phyloP scores from a whole-genome alignment of 2,113 vertebrate species.

The Burhinus bistriatus region DNA sequence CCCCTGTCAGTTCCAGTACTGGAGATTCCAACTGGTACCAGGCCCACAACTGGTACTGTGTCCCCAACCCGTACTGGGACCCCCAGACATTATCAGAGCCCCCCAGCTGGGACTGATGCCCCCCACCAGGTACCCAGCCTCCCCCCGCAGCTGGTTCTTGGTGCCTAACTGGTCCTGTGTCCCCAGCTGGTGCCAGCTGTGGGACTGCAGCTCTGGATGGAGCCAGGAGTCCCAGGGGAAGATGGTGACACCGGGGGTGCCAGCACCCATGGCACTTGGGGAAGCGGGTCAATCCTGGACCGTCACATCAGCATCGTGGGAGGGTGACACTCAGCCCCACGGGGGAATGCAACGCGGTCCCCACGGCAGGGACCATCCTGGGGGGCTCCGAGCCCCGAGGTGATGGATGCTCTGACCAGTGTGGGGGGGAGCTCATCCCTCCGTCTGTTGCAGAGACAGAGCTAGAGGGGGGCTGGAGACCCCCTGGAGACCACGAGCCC shows the following conservation, averaged over 20 bases:
- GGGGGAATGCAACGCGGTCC: neutral
- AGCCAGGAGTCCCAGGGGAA: fast-evolving
- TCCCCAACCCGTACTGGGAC: neutral
- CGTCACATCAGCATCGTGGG: fast-evolving
- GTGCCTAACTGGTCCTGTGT: neutral
- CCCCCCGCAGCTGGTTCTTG: neutral
- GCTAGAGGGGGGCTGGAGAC: neutral
- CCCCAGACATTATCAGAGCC: neutral
- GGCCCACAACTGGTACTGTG: too few species aligned
- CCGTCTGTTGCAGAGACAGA: fast-evolving
- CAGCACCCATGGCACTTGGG: neutral
- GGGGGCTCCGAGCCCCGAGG: neutral
- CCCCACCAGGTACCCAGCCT: neutral
- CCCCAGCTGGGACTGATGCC: neutral
- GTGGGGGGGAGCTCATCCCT: neutral
- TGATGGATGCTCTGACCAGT: neutral
- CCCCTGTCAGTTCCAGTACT: too few species aligned
- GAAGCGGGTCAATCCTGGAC: fast-evolving
- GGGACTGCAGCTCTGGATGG: neutral
- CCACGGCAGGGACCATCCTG: neutral
- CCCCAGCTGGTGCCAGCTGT: neutral
- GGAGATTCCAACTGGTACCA: neutral
- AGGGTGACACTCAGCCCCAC: neutral
- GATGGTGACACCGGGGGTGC: neutral
- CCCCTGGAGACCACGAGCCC: neutral